Percentiles rank a stretch among this genome's conserved stretches.
phyloP scores from a whole-genome alignment of 2,797 vertebrate species.

The Chanos chanos region DNA sequence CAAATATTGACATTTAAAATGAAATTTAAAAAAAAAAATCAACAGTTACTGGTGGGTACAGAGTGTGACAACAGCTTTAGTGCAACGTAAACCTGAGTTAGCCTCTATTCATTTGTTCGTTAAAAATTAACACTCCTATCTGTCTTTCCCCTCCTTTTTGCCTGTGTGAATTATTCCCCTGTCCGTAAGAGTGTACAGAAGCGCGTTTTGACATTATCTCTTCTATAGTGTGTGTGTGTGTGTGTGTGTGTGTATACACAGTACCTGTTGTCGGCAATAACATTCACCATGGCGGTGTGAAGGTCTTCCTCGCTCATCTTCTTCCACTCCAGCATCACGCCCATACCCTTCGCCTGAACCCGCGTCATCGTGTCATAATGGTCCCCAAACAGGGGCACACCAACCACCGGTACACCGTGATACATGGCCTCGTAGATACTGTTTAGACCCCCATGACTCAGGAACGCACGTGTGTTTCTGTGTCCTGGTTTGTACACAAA shows the following conservation, averaged over 20 bases:
- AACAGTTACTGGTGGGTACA: no score
- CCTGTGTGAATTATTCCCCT: neutral
- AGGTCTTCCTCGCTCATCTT: conserved; percentile 83
- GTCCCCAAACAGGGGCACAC: conserved; percentile 95
- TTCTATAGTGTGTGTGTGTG: no score
- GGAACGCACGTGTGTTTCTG: conserved; percentile 85
- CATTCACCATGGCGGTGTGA: conserved; percentile 77
- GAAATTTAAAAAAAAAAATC: no score
- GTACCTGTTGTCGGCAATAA: conserved; percentile 87
- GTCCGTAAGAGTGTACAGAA: neutral
- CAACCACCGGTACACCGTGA: conserved; percentile 94
- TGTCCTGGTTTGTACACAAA: conserved; percentile 71
- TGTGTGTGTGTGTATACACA: neutral
- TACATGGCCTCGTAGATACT: conserved; percentile 99
- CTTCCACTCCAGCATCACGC: conserved; percentile 93
- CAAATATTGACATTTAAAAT: no score
- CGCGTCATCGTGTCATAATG: conserved; percentile 98
- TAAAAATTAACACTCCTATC: conserved; percentile 8
- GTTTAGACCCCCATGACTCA: conserved; percentile 95
- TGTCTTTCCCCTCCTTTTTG: no score
- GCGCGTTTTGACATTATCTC: neutral
- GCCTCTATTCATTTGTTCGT: conserved; percentile 14
- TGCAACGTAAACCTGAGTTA: conserved; percentile 17
- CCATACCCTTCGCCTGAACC: conserved; percentile 97
- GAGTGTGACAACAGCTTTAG: neutral